Percentiles rank a stretch among this genome's conserved stretches.
These are phyloP conservation scores for Speoplatyrhinus poulsoni DNA, from an alignment of 2,113 vertebrate genomes.

Conservation along the genomic window DNA sequence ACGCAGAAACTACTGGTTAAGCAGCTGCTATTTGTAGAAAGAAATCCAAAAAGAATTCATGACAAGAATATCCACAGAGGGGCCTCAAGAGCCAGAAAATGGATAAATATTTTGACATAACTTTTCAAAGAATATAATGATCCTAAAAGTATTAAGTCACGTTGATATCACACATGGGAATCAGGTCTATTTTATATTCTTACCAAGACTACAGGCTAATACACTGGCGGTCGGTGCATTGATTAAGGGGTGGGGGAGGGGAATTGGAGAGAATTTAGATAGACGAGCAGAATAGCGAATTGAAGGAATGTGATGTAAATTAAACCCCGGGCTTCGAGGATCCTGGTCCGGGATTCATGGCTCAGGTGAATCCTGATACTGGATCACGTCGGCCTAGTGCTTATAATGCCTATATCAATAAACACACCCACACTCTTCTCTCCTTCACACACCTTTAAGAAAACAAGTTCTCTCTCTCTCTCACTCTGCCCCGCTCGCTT, in stretches of 20 bases:
- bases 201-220: slow-evolving; percentile 57
- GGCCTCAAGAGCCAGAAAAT: too few relatives aligned
- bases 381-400: slow-evolving; percentile 46
- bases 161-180: slow-evolving; percentile 3
- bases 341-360: slow-evolving; percentile 36
- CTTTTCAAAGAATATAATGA: too few relatives aligned
- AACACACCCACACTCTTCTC: background rate
- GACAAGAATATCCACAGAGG: too few relatives aligned
- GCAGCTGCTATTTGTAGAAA: too few relatives aligned
- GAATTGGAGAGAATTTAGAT: slow-evolving; percentile 22
- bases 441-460: background rate
- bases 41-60: too few relatives aligned
- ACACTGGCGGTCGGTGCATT: slow-evolving; percentile 68
- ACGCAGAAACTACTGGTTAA: too few relatives aligned
- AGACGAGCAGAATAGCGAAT: slow-evolving; percentile 20
- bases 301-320: slow-evolving; percentile 42
- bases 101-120: background rate
- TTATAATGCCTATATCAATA: slow-evolving; percentile 66
- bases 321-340: slow-evolving; percentile 46
- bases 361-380: slow-evolving; percentile 61
- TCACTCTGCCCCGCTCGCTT: slow-evolving; percentile 2
- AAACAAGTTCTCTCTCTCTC: slow-evolving; percentile 8
- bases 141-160: too few relatives aligned
- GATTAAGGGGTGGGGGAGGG: slow-evolving; percentile 48
- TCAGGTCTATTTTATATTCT: slow-evolving; percentile 57